Percentiles rank a stretch among this genome's conserved stretches.
These are phyloP conservation scores for Sphecodes monilicornis DNA, from an alignment of 2,888 invertebrate species.

Conservation along the genomic window DNA sequence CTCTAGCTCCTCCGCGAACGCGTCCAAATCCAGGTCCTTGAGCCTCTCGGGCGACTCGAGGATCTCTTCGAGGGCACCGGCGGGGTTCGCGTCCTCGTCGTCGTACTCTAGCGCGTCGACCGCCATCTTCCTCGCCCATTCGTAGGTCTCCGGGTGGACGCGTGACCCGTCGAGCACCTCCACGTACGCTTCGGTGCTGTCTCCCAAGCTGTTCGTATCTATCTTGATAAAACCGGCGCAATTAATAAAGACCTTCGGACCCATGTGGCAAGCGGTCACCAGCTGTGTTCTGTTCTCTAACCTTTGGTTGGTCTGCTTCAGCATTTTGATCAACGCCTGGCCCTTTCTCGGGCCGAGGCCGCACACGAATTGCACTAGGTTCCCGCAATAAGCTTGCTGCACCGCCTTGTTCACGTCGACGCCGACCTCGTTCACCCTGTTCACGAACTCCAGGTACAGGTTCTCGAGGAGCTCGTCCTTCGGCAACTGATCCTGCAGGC, in stretches of 20 bases:
- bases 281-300: constrained; percentile 97
- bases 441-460: constrained; percentile 95
- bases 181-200: constrained; percentile 97
- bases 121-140: constrained; percentile 99
- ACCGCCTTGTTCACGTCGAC: constrained; percentile 98
- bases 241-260: constrained; percentile 99
- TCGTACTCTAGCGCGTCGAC: constrained; percentile 99
- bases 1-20: constrained; percentile 98
- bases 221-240: constrained; percentile 99
- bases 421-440: constrained; percentile 98
- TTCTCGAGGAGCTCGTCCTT: constrained; percentile 95
- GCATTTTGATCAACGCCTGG: constrained; percentile 92
- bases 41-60: constrained; percentile 96
- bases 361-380: constrained; percentile 97
- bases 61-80: constrained; percentile 98
- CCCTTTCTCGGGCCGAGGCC: constrained; percentile 98
- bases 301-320: constrained; percentile 96
- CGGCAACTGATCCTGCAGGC: constrained; percentile 91
- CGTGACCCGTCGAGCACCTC: constrained; percentile 98
- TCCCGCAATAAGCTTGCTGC: constrained; percentile 93
- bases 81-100: constrained; percentile 98
- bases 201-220: constrained; percentile 97
- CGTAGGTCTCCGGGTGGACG: constrained; percentile 99
- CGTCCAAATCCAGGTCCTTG: constrained; percentile 98
- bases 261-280: constrained; percentile 98